Percentiles rank a stretch among this genome's conserved stretches.
Conservation (phyloP, 1,140 invertebrate species). For the Lordiphosa stackelbergi region DNA sequence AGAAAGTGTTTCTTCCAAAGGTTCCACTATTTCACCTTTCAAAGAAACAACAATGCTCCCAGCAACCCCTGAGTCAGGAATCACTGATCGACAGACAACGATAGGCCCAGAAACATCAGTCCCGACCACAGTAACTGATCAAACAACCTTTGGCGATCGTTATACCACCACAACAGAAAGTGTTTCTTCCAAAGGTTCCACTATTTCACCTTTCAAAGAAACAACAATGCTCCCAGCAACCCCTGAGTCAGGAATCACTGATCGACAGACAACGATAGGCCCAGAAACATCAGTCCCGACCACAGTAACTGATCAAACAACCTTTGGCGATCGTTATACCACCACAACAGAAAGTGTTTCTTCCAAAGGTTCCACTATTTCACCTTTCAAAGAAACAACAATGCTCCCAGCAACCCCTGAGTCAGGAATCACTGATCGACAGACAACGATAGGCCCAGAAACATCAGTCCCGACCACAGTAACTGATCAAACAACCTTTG, state of each 20-base stretch:
- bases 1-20: too few species aligned
- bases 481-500: not conserved
- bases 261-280: not conserved
- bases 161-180: not conserved
- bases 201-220: not conserved
- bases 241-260: too few species aligned
- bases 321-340: not conserved
- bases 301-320: not conserved
- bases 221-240: too few species aligned
- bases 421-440: not conserved
- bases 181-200: not conserved
- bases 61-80: not conserved
- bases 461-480: not conserved
- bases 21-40: too few species aligned
- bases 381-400: too few species aligned
- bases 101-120: not conserved
- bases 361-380: not conserved
- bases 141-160: not conserved
- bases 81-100: not conserved
- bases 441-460: not conserved
- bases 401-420: too few species aligned
- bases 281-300: not conserved
- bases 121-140: not conserved
- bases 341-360: not conserved
- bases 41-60: too few species aligned